Conservation (phyloP, 1,140 invertebrate genomes). For the Megathymus violae region DNA sequence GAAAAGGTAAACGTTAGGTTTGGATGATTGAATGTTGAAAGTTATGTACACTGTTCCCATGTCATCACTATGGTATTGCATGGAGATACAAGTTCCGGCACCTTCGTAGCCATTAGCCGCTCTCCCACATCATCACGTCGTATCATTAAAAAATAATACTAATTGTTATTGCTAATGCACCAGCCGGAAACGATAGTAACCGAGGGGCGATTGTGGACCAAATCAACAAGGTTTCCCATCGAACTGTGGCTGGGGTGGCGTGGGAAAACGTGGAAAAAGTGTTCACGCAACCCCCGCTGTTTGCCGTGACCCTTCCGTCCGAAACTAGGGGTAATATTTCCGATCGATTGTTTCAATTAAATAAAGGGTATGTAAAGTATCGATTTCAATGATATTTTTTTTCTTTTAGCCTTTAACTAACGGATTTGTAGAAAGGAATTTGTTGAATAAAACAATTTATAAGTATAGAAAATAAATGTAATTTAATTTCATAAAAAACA, state of each 20-base stretch:
- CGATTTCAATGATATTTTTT: conserved; percentile 6
- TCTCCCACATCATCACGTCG: conserved; percentile 32
- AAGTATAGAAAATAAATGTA: no score
- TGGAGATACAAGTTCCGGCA: neutral
- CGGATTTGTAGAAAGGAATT: no score
- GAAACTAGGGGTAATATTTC: conserved; percentile 38
- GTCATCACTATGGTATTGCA: no score
- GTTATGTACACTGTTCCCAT: no score
- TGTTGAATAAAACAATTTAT: no score
- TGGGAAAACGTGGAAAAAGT: conserved; percentile 71
- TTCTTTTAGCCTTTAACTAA: no score
- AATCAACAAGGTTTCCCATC: conserved; percentile 77
- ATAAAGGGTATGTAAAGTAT: conserved; percentile 17
- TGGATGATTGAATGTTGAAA: no score
- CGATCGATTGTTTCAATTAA: conserved; percentile 23
- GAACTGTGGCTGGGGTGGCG: conserved; percentile 54
- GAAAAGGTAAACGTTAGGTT: no score
- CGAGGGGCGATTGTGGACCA: conserved; percentile 63
- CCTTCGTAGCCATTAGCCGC: conserved; percentile 11
- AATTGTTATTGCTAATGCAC: conserved; percentile 46
- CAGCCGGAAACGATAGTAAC: conserved; percentile 62
- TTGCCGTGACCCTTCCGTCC: conserved; percentile 72
- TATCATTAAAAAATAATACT: conserved; percentile 36
- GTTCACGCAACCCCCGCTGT: conserved; percentile 64
- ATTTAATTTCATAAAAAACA: no score